Evolutionary conservation across 2,113 vertebrate species (phyloP), one percentile per base, ranked within the genome.

Genomic region (Myotis brandtii): DNA sequence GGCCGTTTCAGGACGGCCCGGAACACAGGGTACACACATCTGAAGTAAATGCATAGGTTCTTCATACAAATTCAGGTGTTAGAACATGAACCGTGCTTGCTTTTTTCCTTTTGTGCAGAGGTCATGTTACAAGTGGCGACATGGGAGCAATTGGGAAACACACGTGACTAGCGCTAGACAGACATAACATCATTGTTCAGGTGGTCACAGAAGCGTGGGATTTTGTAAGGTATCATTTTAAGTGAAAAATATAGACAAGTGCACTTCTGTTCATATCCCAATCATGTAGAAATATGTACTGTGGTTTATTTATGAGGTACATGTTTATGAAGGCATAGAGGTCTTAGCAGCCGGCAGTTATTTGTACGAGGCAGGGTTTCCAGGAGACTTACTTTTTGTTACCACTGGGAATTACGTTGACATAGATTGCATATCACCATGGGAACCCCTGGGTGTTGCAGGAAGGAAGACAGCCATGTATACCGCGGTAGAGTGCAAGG

Each of bases 371-470:
- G 46, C 79, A 56, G 16, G 75, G 21, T 70, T 86, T 84, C 96
- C 69, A 64, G 67, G 73, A 86, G 67, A 46, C 50, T 82, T 43
- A 80, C 69, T 95, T 90, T 77, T 56, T 62, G 72, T 89, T 84
- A 56, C 17, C 52, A 27, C 37, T 88, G 73, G 79, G 67, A 93
- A 82, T 82, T 66, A 67, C 37, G 93, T 96, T 91, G 94, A 46
- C 30, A 62, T 10, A 86, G 77, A 86, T 64, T 72, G 32, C 30
- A 32, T 72, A 73, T 94, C 88, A 64, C 85, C 32, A 21, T 67
- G 92, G 72, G 85, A 70, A 25, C 14, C 17, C 56, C 8, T 40
- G 25, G 64, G 17, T 81, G 67, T 50, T 87, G 90, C 16, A 69
- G 34, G 40, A 86, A 83, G 82, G 46, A 93, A 86, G 95, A 23